A percentile compares a stretch with the other conserved stretches of the same genome.
Conservation (phyloP, 2,888 invertebrate genomes). For the Lomographa bimaculata region DNA sequence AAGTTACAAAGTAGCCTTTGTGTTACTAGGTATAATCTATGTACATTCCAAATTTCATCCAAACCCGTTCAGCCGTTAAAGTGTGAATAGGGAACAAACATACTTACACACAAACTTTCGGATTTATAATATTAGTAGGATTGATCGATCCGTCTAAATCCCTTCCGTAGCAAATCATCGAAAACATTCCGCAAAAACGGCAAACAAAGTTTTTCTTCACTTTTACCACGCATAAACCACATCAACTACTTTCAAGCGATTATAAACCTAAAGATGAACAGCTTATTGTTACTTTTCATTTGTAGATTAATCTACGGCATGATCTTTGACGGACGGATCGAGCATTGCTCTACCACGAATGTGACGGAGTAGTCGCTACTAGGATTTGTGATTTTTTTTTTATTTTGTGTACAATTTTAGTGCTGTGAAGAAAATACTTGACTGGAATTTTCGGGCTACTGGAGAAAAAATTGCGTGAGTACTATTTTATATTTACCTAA, state of each 20-base stretch:
- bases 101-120: too few relatives aligned
- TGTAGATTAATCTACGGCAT: slow-evolving; percentile 1
- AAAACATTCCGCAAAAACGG: slow-evolving; percentile 4
- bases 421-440: slow-evolving; percentile 5
- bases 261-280: neutral
- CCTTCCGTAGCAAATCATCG: too few relatives aligned
- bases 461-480: too few relatives aligned
- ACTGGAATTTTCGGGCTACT: too few relatives aligned
- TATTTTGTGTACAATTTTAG: slow-evolving; percentile 6
- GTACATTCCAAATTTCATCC: too few relatives aligned
- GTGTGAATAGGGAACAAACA: too few relatives aligned
- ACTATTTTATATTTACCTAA: too few relatives aligned
- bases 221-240: slow-evolving; percentile 28
- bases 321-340: slow-evolving; percentile 13
- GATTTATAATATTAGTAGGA: too few relatives aligned
- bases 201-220: slow-evolving; percentile 25
- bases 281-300: slow-evolving; percentile 9
- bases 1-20: too few relatives aligned
- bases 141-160: too few relatives aligned
- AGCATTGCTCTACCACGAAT: slow-evolving; percentile 29
- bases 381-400: slow-evolving; percentile 14
- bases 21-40: too few relatives aligned
- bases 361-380: slow-evolving; percentile 27
- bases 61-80: too few relatives aligned
- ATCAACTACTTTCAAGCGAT: neutral